Evolutionary conservation across 2,113 vertebrate species (phyloP).

Genomic region (Notarius lentiginosus): DNA sequence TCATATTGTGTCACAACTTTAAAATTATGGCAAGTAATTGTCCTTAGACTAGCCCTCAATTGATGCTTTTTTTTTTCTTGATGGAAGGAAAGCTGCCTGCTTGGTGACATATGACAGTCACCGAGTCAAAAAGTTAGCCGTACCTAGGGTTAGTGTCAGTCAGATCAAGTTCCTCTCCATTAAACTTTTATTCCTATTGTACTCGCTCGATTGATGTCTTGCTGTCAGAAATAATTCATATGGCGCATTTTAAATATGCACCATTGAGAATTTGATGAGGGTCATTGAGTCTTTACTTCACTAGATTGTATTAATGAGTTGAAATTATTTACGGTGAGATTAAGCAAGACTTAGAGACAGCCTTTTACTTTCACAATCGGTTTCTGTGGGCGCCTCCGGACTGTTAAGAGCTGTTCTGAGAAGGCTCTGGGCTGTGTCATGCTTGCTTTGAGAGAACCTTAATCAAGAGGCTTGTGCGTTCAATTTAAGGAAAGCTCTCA

Average conservation of each 20-base stretch:
- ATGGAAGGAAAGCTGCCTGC: not conserved
- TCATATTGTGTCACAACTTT: not conserved
- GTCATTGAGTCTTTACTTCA: slow-evolving; percentile 50
- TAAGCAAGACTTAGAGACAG: slow-evolving; percentile 29
- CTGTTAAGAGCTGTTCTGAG: slow-evolving; percentile 40
- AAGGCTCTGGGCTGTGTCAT: slow-evolving; percentile 31
- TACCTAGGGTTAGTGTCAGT: slow-evolving; percentile 13
- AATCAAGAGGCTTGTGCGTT: slow-evolving; percentile 47
- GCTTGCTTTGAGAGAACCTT: slow-evolving; percentile 46
- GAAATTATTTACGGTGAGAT: slow-evolving; percentile 67
- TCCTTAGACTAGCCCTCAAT: not conserved
- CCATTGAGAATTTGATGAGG: slow-evolving; percentile 66
- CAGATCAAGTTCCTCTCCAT: slow-evolving; percentile 63
- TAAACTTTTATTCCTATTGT: slow-evolving; percentile 68
- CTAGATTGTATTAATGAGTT: slow-evolving; percentile 60
- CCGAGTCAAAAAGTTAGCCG: not conserved
- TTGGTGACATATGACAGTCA: not conserved
- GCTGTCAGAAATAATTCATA: slow-evolving; percentile 58
- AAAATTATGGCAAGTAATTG: not conserved
- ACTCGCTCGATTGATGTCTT: slow-evolving; percentile 53
- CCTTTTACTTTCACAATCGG: not conserved
- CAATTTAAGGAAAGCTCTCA: slow-evolving; percentile 70
- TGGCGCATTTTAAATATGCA: slow-evolving; percentile 59
- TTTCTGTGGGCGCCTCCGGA: slow-evolving; percentile 51
- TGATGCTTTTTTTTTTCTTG: not conserved